These are phyloP conservation scores for Peromyscus attwateri DNA, from an alignment of 2,797 vertebrate genomes.

Conservation along the genomic window DNA sequence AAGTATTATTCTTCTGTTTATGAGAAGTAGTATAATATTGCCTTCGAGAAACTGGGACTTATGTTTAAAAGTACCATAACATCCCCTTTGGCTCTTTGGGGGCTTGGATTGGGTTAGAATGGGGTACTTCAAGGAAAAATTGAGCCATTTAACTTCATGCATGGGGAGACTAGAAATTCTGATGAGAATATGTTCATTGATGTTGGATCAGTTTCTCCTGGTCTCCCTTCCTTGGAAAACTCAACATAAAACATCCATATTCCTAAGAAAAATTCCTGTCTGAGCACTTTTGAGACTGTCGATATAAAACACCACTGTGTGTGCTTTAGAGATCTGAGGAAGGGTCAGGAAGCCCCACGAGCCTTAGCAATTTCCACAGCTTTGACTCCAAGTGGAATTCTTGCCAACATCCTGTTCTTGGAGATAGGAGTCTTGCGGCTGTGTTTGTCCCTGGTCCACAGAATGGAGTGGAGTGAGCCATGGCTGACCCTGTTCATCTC, in stretches of 20 bases:
- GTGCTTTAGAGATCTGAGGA: neutral
- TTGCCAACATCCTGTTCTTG: neutral
- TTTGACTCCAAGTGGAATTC: neutral
- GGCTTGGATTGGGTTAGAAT: constrained; percentile 16
- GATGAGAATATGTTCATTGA: neutral
- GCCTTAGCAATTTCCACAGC: neutral
- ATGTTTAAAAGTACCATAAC: constrained; percentile 26
- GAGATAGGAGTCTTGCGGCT: neutral
- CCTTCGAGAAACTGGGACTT: constrained; percentile 49
- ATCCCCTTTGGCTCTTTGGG: constrained; percentile 9
- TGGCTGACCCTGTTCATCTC: fast-evolving
- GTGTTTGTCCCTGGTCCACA: neutral
- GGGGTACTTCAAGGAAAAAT: constrained; percentile 53
- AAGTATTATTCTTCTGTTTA: constrained; percentile 67
- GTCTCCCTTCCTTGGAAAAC: constrained; percentile 1
- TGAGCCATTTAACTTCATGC: constrained; percentile 6
- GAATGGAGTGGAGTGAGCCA: fast-evolving
- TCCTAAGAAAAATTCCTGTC: constrained; percentile 2
- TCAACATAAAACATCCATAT: neutral
- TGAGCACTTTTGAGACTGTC: neutral
- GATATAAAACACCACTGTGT: neutral
- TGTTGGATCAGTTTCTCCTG: neutral
- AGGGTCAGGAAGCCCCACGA: neutral
- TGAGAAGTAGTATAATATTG: constrained; percentile 62
- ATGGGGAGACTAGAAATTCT: constrained; percentile 1